Evolutionary conservation across 2,113 vertebrate species (phyloP).

Genomic region (Nematolebias whitei): DNA sequence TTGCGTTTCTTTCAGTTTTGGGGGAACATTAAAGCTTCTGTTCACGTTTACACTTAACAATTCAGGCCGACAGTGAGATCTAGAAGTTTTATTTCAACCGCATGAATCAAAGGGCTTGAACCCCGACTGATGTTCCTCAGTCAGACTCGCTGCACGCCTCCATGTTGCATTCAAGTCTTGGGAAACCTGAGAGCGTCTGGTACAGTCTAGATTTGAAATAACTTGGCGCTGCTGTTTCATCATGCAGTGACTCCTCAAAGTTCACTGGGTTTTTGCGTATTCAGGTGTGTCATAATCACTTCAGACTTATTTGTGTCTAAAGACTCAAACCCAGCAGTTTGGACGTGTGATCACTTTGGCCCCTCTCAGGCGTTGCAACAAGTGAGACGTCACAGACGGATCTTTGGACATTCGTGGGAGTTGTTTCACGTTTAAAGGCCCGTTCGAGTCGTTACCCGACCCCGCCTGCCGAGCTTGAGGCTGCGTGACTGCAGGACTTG

Average conservation of each 20-base stretch:
- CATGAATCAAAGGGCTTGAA: slow-evolving; percentile 4
- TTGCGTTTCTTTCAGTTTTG: background rate
- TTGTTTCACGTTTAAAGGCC: slow-evolving; percentile 51
- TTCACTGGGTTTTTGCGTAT: background rate
- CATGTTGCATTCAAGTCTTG: slow-evolving; percentile 21
- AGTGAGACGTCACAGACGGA: background rate
- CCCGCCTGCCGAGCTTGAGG: slow-evolving; percentile 16
- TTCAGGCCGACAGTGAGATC: background rate
- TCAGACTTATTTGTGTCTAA: background rate
- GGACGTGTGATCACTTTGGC: slow-evolving; percentile 11
- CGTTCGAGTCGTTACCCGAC: slow-evolving; percentile 20
- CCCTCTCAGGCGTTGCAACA: background rate
- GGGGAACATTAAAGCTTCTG: too few relatives aligned
- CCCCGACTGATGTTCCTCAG: slow-evolving; percentile 29
- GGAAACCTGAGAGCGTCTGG: slow-evolving; percentile 53
- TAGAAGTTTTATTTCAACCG: slow-evolving; percentile 1
- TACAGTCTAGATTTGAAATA: slow-evolving; percentile 3
- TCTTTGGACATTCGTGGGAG: slow-evolving; percentile 14
- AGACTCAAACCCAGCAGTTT: background rate
- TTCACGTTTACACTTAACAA: too few relatives aligned
- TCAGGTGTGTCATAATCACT: background rate
- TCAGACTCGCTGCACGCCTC: slow-evolving; percentile 10
- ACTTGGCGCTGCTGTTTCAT: slow-evolving; percentile 18
- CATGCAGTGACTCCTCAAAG: background rate
- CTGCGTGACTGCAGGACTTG: slow-evolving; percentile 63